Evolutionary conservation across 2,797 vertebrate genomes (phyloP).

Genomic region (Labroides dimidiatus): DNA sequence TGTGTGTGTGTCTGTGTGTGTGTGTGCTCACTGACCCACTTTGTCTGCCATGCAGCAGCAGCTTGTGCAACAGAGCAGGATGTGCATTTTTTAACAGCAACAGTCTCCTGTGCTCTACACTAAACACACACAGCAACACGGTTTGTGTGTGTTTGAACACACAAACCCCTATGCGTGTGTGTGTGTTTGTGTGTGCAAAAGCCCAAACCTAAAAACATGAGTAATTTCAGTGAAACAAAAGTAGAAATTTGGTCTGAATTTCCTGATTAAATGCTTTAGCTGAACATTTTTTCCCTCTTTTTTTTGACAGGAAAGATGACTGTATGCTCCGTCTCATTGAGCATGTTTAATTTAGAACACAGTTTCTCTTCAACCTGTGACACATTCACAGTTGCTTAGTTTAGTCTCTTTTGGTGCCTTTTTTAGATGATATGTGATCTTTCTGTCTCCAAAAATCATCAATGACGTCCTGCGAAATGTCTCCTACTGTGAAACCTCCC

Average conservation of each 20-base stretch:
- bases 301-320: not conserved
- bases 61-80: slow-evolving; percentile 81
- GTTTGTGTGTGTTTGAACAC: not conserved
- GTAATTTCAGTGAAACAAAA: too few species aligned
- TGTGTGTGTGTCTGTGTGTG: slow-evolving; percentile 24
- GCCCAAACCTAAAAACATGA: too few species aligned
- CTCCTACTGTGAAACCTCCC: too few species aligned
- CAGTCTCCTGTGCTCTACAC: slow-evolving; percentile 65
- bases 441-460: too few species aligned
- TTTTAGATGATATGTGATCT: too few species aligned
- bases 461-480: too few species aligned
- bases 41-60: slow-evolving; percentile 81
- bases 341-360: not conserved
- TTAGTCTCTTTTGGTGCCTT: too few species aligned
- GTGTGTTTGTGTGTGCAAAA: slow-evolving; percentile 4
- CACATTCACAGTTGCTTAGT: not conserved
- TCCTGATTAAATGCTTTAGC: too few species aligned
- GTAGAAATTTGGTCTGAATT: too few species aligned
- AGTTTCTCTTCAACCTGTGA: not conserved
- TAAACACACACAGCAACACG: slow-evolving; percentile 35
- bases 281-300: too few species aligned
- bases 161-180: slow-evolving; percentile 6
- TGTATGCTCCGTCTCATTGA: not conserved
- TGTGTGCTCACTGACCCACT: slow-evolving; percentile 82
- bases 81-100: slow-evolving; percentile 80